phyloP scores from a whole-genome alignment of 2,113 vertebrate genomes.

The Poeciliopsis retropinna region DNA sequence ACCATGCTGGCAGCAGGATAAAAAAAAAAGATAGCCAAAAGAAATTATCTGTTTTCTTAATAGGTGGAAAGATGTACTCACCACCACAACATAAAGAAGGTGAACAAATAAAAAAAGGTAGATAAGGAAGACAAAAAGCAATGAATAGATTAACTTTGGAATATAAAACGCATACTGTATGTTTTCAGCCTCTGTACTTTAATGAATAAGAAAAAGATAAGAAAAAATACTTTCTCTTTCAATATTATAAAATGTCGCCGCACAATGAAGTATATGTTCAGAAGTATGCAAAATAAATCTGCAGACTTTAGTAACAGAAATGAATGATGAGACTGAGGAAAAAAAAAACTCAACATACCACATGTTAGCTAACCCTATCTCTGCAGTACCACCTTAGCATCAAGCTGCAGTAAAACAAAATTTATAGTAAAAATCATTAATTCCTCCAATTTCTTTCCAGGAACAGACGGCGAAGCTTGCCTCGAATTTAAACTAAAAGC shows the following conservation, averaged over 20 bases:
- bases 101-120: background rate
- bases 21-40: constrained; percentile 10
- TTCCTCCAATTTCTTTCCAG: constrained; percentile 1
- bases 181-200: background rate
- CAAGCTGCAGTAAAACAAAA: background rate
- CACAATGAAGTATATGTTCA: background rate
- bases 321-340: background rate
- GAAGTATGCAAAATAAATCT: background rate
- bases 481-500: background rate
- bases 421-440: background rate
- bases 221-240: background rate
- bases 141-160: background rate
- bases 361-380: background rate
- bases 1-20: constrained; percentile 26
- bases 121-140: background rate
- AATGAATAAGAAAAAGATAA: background rate
- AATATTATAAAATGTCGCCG: background rate
- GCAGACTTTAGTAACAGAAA: background rate
- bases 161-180: background rate
- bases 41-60: constrained; percentile 21
- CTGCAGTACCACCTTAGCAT: background rate
- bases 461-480: background rate
- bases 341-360: background rate
- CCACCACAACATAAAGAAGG: background rate
- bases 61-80: constrained; percentile 6